Evolutionary conservation across 1,140 invertebrate genomes (phyloP), one percentile per base, ranked within the genome.

Genomic region (Luehdorfia chinensis): DNA sequence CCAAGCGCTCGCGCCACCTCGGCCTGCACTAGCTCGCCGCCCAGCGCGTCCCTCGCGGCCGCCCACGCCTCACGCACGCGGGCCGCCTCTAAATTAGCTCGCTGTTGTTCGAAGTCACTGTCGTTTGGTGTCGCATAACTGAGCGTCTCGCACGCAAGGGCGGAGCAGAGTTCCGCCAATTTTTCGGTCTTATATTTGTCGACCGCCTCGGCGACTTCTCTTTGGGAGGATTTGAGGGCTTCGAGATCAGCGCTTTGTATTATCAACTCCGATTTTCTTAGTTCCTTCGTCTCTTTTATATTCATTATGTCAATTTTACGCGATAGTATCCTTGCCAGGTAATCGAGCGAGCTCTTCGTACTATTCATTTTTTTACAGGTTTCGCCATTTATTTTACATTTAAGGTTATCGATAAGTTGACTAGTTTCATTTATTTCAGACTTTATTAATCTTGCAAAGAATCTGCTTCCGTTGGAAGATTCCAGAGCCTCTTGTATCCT

Each of bases 1-100:
- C 88, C 87, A 51, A 94, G 88, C 2, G 93, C 91, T 50, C 93
- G 91, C 8, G 91, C 90, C 44, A 94, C 91, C 75, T 94, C 93
- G 0, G 91, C 90, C 59, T 93, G 92, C 7, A 93, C 90, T 1
- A 94, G 76, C 66, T 94, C 92, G 11, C 91, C 88, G 56, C 91
- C 92, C 1, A 94, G 90, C 0, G 90, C 90, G 64, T 94, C 91
- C 50, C 92, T 89, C 1, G 93, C 92, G 27, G 90, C 79, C 23
- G 87, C 89, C 90, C 90, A 92, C 2, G 92, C 90, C 57, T 93
- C 91, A 13, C 92, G 89, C 27, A 93, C 80, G 12, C 83, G 66
- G 16, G 76, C 75, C 30, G 75, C 84, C 43, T 84, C 84, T 13
- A 75, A 47, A 55, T 77, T 75, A 9, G 68, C 55, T 3, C 76